These are phyloP conservation scores for Zosterops hypoxanthus DNA, from an alignment of 2,113 vertebrate genomes.

Conservation along the genomic window DNA sequence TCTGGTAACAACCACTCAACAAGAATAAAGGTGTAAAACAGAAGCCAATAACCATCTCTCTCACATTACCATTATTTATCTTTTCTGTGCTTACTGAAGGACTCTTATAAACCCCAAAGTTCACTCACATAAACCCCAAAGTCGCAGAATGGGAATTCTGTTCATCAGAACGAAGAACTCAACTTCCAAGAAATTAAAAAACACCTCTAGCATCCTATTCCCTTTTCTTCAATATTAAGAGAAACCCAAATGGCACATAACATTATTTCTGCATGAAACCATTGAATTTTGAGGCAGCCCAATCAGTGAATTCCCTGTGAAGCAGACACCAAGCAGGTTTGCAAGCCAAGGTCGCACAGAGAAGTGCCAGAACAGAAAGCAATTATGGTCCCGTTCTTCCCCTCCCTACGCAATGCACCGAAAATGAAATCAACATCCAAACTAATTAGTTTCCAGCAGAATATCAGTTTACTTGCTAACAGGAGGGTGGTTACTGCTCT, in stretches of 20 bases:
- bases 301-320: background rate
- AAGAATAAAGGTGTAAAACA: background rate
- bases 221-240: background rate
- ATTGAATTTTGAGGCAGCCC: background rate
- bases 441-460: slow-evolving; percentile 46
- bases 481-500: slow-evolving; percentile 10
- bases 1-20: background rate
- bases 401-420: slow-evolving; percentile 6
- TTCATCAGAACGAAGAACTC: background rate
- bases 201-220: background rate
- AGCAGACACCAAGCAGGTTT: background rate
- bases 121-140: background rate
- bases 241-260: background rate
- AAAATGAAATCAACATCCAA: slow-evolving; percentile 57
- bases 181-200: background rate
- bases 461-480: slow-evolving; percentile 42
- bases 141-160: background rate
- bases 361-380: slow-evolving; percentile 20
- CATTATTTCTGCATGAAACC: background rate
- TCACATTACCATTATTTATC: background rate
- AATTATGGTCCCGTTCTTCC: slow-evolving; percentile 17
- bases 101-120: background rate
- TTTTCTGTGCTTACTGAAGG: background rate
- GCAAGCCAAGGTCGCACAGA: background rate
- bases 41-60: background rate